Conservation (phyloP, 64 coral and sea anemone species). For the Platygyra sinensis region DNA sequence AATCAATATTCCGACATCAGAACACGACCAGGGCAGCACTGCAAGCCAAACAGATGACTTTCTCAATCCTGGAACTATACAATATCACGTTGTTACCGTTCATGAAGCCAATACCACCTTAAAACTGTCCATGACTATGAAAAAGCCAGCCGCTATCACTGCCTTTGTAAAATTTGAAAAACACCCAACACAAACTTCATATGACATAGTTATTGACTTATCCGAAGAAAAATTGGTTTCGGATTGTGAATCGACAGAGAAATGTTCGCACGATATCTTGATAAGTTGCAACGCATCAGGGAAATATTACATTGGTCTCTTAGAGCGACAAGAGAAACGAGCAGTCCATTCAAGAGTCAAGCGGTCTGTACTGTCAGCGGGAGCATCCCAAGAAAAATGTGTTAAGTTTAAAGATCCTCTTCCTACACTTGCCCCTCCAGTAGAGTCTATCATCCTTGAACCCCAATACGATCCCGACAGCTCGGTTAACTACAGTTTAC, state of each 20-base stretch:
- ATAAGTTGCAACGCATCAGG: not conserved
- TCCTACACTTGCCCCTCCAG: not conserved
- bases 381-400: constrained; percentile 15
- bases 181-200: not conserved
- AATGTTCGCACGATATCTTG: not conserved
- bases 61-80: not conserved
- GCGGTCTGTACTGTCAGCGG: not conserved
- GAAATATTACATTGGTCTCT: not conserved
- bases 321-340: no score
- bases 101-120: not conserved
- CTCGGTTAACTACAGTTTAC: constrained; percentile 50
- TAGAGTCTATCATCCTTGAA: not conserved
- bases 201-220: not conserved
- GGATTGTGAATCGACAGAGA: not conserved
- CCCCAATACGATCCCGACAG: constrained; percentile 46
- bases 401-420: constrained; percentile 78
- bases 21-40: not conserved
- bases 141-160: not conserved
- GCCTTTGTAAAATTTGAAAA: not conserved
- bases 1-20: not conserved
- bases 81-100: not conserved
- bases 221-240: not conserved
- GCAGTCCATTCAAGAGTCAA: not conserved
- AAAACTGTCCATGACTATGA: not conserved
- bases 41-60: not conserved